These are phyloP conservation scores for Mylabris sibirica DNA, from an alignment of 2,888 invertebrate species.

Conservation along the genomic window DNA sequence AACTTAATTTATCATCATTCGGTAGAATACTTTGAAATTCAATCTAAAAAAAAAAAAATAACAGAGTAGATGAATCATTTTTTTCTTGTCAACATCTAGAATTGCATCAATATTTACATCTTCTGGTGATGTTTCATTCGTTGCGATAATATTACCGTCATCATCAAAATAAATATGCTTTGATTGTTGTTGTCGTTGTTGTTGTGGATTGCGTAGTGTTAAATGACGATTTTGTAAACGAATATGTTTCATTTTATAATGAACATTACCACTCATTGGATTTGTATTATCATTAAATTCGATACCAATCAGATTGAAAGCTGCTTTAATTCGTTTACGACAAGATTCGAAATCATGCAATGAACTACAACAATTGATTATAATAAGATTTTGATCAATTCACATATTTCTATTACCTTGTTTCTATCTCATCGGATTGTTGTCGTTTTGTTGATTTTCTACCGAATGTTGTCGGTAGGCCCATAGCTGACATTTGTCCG, in stretches of 20 bases:
- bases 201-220: slow-evolving; percentile 58
- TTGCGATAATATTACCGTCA: slow-evolving; percentile 67
- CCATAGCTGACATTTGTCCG: slow-evolving; percentile 50
- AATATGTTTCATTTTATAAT: slow-evolving; percentile 70
- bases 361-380: neutral
- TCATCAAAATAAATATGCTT: slow-evolving; percentile 74
- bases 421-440: slow-evolving; percentile 13
- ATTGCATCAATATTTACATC: slow-evolving; percentile 32
- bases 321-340: slow-evolving; percentile 66
- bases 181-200: slow-evolving; percentile 52
- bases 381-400: neutral
- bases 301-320: slow-evolving; percentile 73
- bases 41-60: slow-evolving; percentile 28
- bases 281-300: slow-evolving; percentile 56
- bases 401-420: neutral
- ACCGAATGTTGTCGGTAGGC: slow-evolving; percentile 53
- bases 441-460: slow-evolving; percentile 17
- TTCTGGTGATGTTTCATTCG: slow-evolving; percentile 53
- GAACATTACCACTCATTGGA: slow-evolving; percentile 65
- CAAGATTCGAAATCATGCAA: slow-evolving; percentile 41
- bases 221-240: slow-evolving; percentile 66
- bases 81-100: neutral
- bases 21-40: slow-evolving; percentile 33
- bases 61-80: neutral
- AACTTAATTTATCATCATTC: slow-evolving; percentile 43